Evolutionary conservation across 2,113 vertebrate species (phyloP).

Genomic region (human): DNA sequence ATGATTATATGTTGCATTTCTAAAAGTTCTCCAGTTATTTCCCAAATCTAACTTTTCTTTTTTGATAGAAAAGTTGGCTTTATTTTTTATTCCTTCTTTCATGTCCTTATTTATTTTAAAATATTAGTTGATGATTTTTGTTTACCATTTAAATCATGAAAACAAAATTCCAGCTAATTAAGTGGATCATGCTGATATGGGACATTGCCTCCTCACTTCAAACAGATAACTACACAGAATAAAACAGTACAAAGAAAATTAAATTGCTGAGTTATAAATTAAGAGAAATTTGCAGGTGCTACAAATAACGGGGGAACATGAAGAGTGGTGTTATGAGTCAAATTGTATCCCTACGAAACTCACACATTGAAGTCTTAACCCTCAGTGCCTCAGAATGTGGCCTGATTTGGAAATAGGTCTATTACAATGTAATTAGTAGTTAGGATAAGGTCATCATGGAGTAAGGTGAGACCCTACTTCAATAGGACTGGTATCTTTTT

Average conservation of each 20-base stretch:
- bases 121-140: background rate
- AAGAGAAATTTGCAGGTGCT: background rate
- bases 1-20: slow-evolving; percentile 13
- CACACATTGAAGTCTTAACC: background rate
- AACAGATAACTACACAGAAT: background rate
- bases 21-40: background rate
- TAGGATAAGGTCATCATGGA: background rate
- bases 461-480: background rate
- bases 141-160: slow-evolving; percentile 4
- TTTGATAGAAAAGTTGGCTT: background rate
- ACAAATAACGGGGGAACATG: background rate
- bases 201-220: background rate
- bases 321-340: background rate
- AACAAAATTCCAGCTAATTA: background rate
- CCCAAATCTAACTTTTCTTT: background rate
- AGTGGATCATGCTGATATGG: background rate
- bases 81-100: background rate
- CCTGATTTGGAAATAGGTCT: background rate
- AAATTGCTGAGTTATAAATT: background rate
- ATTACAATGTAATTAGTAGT: background rate
- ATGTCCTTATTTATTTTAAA: background rate
- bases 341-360: background rate
- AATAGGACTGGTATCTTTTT: background rate
- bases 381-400: background rate
- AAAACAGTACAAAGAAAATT: background rate